Percentiles rank a stretch among this genome's conserved stretches.
These are phyloP conservation scores for Halictus ligatus DNA, from an alignment of 2,888 invertebrate species.

Conservation along the genomic window DNA sequence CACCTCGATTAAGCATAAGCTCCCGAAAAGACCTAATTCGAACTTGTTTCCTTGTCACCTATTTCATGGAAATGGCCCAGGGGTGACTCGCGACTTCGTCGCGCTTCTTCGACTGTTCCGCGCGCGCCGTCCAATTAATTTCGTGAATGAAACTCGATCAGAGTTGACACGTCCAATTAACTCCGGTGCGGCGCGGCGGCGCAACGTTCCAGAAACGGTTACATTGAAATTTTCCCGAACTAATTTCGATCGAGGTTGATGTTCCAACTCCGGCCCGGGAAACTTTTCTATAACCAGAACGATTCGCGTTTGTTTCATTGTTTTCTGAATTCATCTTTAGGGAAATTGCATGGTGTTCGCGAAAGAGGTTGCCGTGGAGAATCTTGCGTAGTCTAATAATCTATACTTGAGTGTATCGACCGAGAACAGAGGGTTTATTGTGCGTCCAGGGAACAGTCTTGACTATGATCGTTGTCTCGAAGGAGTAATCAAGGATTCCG, in stretches of 20 bases:
- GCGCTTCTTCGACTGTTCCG: neutral
- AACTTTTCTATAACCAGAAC: neutral
- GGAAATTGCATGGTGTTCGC: neutral
- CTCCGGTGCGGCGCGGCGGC: neutral
- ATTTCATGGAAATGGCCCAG: neutral
- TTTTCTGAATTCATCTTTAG: neutral
- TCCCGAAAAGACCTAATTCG: neutral
- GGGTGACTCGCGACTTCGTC: neutral
- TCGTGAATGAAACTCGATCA: neutral
- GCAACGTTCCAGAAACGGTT: conserved; percentile 1
- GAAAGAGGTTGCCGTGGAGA: neutral
- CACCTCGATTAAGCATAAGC: neutral
- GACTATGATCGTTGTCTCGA: conserved; percentile 36
- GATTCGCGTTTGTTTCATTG: neutral
- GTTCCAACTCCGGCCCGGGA: neutral
- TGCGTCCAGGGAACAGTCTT: neutral
- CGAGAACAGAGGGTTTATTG: neutral
- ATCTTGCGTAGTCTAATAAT: neutral
- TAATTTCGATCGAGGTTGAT: neutral
- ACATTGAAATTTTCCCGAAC: neutral
- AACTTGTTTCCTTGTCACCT: neutral
- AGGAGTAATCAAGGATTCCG: conserved; percentile 53
- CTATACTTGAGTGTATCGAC: neutral
- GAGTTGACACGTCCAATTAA: neutral
- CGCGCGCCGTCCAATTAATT: neutral